phyloP scores from a whole-genome alignment of 2,797 vertebrate genomes.

The Oceanodroma leucorhoa region DNA sequence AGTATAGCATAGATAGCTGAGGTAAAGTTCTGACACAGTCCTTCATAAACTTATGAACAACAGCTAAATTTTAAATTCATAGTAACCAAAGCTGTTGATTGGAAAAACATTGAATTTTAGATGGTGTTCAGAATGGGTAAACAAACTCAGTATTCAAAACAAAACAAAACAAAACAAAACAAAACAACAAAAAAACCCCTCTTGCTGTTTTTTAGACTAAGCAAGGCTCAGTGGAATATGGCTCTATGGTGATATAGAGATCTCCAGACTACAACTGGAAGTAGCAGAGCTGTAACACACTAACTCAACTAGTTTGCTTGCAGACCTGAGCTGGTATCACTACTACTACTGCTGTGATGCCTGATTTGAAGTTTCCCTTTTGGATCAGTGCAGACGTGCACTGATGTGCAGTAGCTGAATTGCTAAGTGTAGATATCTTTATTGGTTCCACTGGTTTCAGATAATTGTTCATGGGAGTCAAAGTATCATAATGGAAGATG shows the following conservation, averaged over 20 bases:
- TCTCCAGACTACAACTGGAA: not conserved
- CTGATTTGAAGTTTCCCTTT: not conserved
- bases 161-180: not conserved
- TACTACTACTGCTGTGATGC: not conserved
- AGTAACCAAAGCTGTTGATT: not conserved
- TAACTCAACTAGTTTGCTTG: not conserved
- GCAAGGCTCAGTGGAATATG: not conserved
- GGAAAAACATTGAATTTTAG: not conserved
- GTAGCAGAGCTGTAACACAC: not conserved
- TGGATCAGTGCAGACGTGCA: accelerated
- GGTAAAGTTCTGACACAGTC: not conserved
- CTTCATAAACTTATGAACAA: not conserved
- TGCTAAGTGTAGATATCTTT: not conserved
- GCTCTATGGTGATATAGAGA: not conserved
- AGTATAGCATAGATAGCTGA: not conserved
- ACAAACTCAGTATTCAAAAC: not conserved
- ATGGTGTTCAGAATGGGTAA: not conserved
- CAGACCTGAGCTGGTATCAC: not conserved
- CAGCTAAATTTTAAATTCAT: not conserved
- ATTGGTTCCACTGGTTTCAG: not conserved
- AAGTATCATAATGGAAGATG: not conserved
- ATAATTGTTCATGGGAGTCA: not conserved
- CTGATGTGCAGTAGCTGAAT: not conserved
- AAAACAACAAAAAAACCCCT: not conserved
- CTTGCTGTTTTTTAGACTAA: not conserved